Percentiles rank a stretch among this genome's conserved stretches.
phyloP scores from a whole-genome alignment of 2,113 vertebrate species.

The Actinemys pallida region DNA sequence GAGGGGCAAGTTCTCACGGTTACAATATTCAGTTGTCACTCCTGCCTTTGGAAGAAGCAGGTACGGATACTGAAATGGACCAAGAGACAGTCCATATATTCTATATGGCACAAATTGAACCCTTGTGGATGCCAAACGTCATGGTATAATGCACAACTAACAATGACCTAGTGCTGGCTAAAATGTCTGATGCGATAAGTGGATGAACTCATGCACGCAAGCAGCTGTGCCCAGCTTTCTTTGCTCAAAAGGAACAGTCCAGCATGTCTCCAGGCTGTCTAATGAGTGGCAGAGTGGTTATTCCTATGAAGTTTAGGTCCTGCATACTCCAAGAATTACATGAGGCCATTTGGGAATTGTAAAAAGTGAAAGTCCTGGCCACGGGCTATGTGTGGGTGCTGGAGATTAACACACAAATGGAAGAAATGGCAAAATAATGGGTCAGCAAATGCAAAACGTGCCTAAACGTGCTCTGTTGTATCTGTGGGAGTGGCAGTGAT shows the following conservation, averaged over 20 bases:
- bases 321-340: not conserved
- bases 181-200: too few relatives aligned
- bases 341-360: not conserved
- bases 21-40: not conserved
- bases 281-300: not conserved
- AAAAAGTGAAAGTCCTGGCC: not conserved
- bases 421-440: not conserved
- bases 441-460: not conserved
- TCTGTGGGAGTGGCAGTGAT: not conserved
- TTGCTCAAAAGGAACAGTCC: not conserved
- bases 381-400: not conserved
- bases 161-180: too few relatives aligned
- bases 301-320: not conserved
- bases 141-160: not conserved
- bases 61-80: not conserved
- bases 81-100: not conserved
- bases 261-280: not conserved
- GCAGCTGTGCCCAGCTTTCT: not conserved
- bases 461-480: not conserved
- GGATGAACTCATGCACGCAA: not conserved
- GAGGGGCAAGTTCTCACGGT: not conserved
- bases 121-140: not conserved
- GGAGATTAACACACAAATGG: too few relatives aligned
- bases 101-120: not conserved
- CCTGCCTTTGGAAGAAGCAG: not conserved